phyloP scores from a whole-genome alignment of 2,113 vertebrate genomes.

The Meles meles region DNA sequence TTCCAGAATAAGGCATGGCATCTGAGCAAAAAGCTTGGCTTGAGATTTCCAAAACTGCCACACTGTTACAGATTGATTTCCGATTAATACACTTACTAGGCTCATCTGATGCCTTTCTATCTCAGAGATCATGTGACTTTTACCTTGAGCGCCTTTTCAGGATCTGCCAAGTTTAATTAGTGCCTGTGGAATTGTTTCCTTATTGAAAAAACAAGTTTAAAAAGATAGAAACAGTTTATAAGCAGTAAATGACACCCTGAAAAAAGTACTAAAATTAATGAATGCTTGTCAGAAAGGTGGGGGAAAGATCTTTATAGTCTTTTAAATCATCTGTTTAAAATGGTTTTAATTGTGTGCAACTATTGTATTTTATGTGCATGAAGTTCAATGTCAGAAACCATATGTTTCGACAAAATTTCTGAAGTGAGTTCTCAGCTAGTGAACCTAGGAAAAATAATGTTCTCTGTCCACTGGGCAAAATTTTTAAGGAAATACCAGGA shows the following conservation, averaged over 20 bases:
- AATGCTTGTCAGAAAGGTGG: not conserved
- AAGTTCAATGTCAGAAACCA: slow-evolving; percentile 4
- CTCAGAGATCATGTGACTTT: not conserved
- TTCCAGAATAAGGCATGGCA: not conserved
- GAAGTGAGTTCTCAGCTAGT: not conserved
- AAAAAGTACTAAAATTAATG: not conserved
- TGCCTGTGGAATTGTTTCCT: not conserved
- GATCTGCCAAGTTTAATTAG: not conserved
- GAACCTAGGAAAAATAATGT: not conserved
- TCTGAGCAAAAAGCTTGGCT: not conserved
- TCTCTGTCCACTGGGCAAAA: not conserved
- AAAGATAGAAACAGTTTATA: not conserved
- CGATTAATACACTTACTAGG: not conserved
- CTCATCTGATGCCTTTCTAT: not conserved
- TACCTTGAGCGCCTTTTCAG: not conserved
- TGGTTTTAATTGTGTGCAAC: slow-evolving; percentile 1
- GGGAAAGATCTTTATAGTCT: not conserved
- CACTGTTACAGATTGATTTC: not conserved
- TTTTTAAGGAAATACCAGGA: not conserved
- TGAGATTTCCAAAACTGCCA: not conserved
- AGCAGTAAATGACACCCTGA: not conserved
- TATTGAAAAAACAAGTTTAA: not conserved
- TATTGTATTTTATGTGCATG: not conserved
- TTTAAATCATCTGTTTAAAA: not conserved
- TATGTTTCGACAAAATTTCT: not conserved